Evolutionary conservation across 2,888 invertebrate genomes (phyloP).

Genomic region (Nemotelus pantherinus): DNA sequence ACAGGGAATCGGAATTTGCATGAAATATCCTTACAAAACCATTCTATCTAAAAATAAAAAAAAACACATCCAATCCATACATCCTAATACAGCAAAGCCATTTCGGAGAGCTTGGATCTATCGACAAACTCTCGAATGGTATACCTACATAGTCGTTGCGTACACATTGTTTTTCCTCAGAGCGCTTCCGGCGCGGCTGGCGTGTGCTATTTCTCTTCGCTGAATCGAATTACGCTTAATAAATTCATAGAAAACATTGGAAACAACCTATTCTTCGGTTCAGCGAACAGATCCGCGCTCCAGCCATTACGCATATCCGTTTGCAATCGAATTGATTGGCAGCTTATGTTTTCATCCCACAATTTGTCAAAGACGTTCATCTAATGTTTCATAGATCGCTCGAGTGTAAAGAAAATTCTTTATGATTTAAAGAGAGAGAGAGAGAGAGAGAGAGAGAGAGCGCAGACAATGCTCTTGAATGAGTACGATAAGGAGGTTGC

Average conservation of each 20-base stretch:
- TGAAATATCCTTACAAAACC: not conserved
- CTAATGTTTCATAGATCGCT: too few relatives aligned
- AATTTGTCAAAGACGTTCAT: not conserved
- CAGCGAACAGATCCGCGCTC: not conserved
- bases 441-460: too few relatives aligned
- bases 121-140: not conserved
- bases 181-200: not conserved
- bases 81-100: not conserved
- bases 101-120: not conserved
- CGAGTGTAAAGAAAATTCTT: too few relatives aligned
- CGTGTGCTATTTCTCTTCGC: not conserved
- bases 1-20: not conserved
- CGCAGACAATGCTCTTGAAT: too few relatives aligned
- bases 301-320: slow-evolving; percentile 1
- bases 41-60: not conserved
- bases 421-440: too few relatives aligned
- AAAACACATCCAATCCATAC: too few relatives aligned
- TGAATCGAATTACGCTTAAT: not conserved
- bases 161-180: too few relatives aligned
- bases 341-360: slow-evolving; percentile 13
- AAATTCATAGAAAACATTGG: slow-evolving; percentile 9
- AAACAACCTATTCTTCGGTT: not conserved
- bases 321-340: slow-evolving; percentile 22
- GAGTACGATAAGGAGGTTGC: too few relatives aligned
- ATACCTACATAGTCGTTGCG: not conserved